Evolutionary conservation across 1,140 invertebrate species (phyloP).

Genomic region (Trypoxylus dichotomus): DNA sequence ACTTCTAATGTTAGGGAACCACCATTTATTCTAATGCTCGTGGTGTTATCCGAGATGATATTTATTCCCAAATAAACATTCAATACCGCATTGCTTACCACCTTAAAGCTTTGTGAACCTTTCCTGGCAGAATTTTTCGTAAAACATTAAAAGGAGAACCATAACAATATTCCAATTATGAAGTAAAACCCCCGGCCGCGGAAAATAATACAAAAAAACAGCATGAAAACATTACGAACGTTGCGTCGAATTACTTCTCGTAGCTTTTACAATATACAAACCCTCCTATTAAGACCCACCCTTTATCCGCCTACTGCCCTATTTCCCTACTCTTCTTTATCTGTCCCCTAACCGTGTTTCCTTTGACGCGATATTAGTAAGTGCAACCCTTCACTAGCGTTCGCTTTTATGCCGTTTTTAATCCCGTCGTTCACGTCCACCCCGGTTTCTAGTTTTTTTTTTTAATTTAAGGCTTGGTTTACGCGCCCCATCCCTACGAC

Average conservation of each 20-base stretch:
- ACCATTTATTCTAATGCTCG: no score
- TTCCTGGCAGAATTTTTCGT: no score
- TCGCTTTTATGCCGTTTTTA: constrained; percentile 25
- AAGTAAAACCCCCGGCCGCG: not conserved
- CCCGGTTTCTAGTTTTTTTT: constrained; percentile 14
- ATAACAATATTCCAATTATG: not conserved
- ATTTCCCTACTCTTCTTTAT: constrained; percentile 24
- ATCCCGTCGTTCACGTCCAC: constrained; percentile 1
- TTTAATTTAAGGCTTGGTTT: constrained; percentile 20
- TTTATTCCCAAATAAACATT: no score
- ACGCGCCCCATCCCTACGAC: not conserved
- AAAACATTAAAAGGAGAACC: not conserved
- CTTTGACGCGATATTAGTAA: constrained; percentile 24
- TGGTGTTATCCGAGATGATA: no score
- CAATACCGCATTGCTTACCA: no score
- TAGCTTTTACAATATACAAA: constrained; percentile 4
- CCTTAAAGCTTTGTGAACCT: no score
- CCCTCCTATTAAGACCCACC: not conserved
- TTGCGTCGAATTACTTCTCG: not conserved
- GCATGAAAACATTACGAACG: constrained; percentile 15
- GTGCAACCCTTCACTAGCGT: constrained; percentile 17
- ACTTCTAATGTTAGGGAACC: no score
- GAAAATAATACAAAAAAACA: constrained; percentile 12
- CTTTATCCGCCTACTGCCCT: constrained; percentile 22
- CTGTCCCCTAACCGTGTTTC: constrained; percentile 14